A percentile compares a stretch with the other conserved stretches of the same genome.
phyloP scores from a whole-genome alignment of 2,888 invertebrate species.

The Agrochola litura region DNA sequence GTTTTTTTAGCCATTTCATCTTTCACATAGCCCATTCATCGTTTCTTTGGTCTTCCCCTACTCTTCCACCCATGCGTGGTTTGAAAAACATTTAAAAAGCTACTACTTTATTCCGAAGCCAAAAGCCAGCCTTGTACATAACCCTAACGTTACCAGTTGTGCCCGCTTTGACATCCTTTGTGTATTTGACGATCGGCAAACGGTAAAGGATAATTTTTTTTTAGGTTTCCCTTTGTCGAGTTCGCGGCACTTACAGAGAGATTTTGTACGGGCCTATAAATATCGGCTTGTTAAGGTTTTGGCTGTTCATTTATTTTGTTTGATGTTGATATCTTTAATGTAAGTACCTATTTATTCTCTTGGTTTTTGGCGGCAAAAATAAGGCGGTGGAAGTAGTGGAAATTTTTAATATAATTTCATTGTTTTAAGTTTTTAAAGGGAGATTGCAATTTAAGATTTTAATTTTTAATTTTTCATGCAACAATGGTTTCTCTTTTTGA shows the following conservation, averaged over 20 bases:
- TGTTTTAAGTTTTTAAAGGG: background rate
- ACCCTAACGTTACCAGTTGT: slow-evolving; percentile 1
- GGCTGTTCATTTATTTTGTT: slow-evolving; percentile 20
- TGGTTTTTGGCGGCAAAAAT: background rate
- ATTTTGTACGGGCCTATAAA: slow-evolving; percentile 35
- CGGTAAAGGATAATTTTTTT: slow-evolving; percentile 57
- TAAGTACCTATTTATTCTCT: background rate
- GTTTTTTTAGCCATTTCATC: too few relatives aligned
- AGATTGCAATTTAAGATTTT: background rate
- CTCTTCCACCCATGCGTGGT: too few relatives aligned
- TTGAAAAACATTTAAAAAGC: slow-evolving; percentile 3
- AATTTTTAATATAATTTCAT: too few relatives aligned
- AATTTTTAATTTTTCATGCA: too few relatives aligned
- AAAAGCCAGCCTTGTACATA: background rate
- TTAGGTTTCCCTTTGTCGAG: slow-evolving; percentile 62
- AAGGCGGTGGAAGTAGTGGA: too few relatives aligned
- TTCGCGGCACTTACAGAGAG: slow-evolving; percentile 15
- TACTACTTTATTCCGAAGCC: background rate
- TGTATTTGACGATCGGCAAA: slow-evolving; percentile 46
- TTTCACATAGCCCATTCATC: too few relatives aligned
- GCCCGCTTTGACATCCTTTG: slow-evolving; percentile 53
- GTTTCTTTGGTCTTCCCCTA: too few relatives aligned
- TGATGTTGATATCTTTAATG: slow-evolving; percentile 23
- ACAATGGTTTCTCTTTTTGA: too few relatives aligned
- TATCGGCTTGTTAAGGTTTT: slow-evolving; percentile 33